Evolutionary conservation across 2,888 invertebrate species (phyloP).

Genomic region (Ctena decussata): DNA sequence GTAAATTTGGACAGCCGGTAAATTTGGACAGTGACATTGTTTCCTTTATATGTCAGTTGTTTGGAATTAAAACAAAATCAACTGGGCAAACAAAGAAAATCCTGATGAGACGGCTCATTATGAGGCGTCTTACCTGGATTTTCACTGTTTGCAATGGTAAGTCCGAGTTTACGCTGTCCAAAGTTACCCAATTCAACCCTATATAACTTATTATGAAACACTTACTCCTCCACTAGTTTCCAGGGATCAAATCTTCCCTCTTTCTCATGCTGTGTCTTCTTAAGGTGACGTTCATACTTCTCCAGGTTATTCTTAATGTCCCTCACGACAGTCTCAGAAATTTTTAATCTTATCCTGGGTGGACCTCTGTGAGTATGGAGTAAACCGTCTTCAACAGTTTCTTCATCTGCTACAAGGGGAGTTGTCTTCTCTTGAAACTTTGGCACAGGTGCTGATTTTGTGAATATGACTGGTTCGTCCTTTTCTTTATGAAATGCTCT

Average conservation of each 20-base stretch:
- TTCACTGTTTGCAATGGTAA: too few relatives aligned
- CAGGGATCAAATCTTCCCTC: slow-evolving; percentile 82
- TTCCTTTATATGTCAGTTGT: too few relatives aligned
- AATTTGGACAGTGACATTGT: too few relatives aligned
- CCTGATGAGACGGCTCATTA: too few relatives aligned
- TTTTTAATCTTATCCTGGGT: slow-evolving; percentile 59
- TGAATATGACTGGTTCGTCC: slow-evolving; percentile 77
- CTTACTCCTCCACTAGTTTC: slow-evolving; percentile 83
- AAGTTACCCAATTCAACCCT: too few relatives aligned
- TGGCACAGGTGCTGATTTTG: slow-evolving; percentile 64
- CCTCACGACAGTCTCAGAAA: slow-evolving; percentile 73
- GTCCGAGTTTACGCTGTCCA: too few relatives aligned
- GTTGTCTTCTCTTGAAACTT: slow-evolving; percentile 28
- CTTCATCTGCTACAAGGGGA: slow-evolving; percentile 24
- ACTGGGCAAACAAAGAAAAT: too few relatives aligned
- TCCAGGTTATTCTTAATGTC: slow-evolving; percentile 74
- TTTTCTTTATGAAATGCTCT: slow-evolving; percentile 58
- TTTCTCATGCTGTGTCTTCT: slow-evolving; percentile 75
- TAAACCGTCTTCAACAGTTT: not conserved
- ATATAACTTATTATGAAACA: too few relatives aligned
- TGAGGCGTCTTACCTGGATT: too few relatives aligned
- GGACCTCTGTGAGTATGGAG: not conserved
- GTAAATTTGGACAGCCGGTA: too few relatives aligned
- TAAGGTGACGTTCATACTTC: slow-evolving; percentile 76
- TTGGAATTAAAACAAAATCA: too few relatives aligned